These are phyloP conservation scores for Aldrovandia affinis DNA, from an alignment of 2,797 vertebrate genomes.

Conservation along the genomic window DNA sequence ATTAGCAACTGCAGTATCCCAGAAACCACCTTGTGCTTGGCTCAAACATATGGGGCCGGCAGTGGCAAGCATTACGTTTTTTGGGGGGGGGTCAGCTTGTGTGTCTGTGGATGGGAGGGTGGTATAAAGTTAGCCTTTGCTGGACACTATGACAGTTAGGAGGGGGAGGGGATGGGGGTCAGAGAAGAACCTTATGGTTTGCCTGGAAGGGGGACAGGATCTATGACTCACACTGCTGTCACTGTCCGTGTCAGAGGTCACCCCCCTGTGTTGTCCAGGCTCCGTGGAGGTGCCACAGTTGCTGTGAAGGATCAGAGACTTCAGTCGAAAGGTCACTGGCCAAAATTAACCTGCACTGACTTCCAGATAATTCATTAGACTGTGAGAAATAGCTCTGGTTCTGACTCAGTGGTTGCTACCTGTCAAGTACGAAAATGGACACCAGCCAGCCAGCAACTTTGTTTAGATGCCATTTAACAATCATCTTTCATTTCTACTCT, in stretches of 20 bases:
- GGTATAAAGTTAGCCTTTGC: slow-evolving; percentile 38
- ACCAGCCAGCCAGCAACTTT: slow-evolving; percentile 13
- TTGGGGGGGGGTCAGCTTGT: slow-evolving; percentile 66
- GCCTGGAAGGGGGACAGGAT: slow-evolving; percentile 71
- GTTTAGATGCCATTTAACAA: neutral
- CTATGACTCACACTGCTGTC: slow-evolving; percentile 82
- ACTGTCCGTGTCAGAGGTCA: slow-evolving; percentile 84
- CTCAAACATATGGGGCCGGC: slow-evolving; percentile 96
- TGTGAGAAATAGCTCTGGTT: slow-evolving; percentile 65
- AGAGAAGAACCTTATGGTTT: slow-evolving; percentile 43
- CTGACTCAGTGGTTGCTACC: slow-evolving; percentile 43
- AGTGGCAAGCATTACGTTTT: slow-evolving; percentile 87
- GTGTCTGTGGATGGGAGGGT: slow-evolving; percentile 61
- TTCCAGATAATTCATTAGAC: slow-evolving; percentile 93
- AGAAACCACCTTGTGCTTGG: slow-evolving; percentile 94
- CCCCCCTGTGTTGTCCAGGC: slow-evolving; percentile 75
- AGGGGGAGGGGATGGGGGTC: slow-evolving; percentile 44
- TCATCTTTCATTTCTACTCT: neutral
- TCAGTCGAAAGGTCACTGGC: slow-evolving; percentile 88
- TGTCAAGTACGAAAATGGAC: slow-evolving; percentile 29
- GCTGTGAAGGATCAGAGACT: slow-evolving; percentile 80
- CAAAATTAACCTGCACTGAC: slow-evolving; percentile 92
- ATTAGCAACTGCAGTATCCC: slow-evolving; percentile 99
- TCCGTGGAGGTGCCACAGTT: slow-evolving; percentile 77
- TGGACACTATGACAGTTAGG: slow-evolving; percentile 31